Base-by-base conservation (phyloP, 2,888 invertebrate genomes). In the Teleogryllus oceanicus region DNA sequence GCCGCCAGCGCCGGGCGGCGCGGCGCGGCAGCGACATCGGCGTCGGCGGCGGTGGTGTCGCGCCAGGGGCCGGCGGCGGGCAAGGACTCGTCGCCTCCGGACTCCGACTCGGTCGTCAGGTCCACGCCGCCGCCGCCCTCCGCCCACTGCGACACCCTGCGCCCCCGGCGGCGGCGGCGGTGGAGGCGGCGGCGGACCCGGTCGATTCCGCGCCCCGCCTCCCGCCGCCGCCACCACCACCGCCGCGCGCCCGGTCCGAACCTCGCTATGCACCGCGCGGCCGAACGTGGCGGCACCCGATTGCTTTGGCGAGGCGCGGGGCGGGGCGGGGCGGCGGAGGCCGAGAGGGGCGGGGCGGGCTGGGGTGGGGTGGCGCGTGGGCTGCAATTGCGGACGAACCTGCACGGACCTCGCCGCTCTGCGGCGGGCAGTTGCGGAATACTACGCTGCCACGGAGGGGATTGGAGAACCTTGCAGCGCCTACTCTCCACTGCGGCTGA, bases 101-200 rank as follows among this genome's bases (percentile, higher is more conserved):
- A n/a, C 37, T 62, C 62, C 62, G 62, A n/a, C 13, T 62, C 62
- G 16, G 62, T 62, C 37, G 62, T 62, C 62, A n/a, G 62, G 62
- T 62, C 62, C 62, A n/a, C n/a, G 62, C 13, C 62, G 62, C 62
- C 62, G 62, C 62, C 62, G 16, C 16, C 62, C 62, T 62, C 62
- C n/a, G 62, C 62, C 62, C 62, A 62, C 62, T n/a, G 62, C 62
- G 62, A 13, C 62, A 62, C 62, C 62, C 62, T 62, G 62, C 62
- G 62, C 62, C 16, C 62, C 62, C 62, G 62, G n/a, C 16, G 62
- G 62, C 62, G 62, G 62, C 62, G 62, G 62, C 4, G 62, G 62
- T 1, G 62, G 62, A 4, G 62, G 62, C 62, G 62, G 62, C 62
- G 62, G 62, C 62, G 62, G 62, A 13, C 16, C 16, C 62, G 62